Percentiles rank a stretch among this genome's conserved stretches.
Evolutionary conservation across 2,797 vertebrate genomes (phyloP).

Genomic region (Zenarchopterus dispar): DNA sequence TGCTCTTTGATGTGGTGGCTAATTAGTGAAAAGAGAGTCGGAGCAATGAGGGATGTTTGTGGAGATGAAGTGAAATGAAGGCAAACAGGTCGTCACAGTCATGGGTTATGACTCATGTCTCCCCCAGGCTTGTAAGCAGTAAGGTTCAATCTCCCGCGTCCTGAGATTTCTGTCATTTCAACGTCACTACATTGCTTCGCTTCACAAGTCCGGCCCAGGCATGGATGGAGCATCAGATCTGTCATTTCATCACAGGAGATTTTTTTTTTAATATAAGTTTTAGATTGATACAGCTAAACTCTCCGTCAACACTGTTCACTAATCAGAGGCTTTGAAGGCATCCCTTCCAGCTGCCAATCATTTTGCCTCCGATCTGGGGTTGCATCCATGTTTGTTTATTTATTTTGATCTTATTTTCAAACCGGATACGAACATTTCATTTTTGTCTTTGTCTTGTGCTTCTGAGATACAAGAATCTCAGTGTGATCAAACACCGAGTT

Average conservation of each 20-base stretch:
- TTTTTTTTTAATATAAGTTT: slow-evolving; percentile 12
- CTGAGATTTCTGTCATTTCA: slow-evolving; percentile 31
- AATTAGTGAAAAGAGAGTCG: background rate
- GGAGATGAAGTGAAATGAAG: slow-evolving; percentile 22
- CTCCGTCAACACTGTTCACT: slow-evolving; percentile 23
- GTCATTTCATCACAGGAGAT: slow-evolving; percentile 46
- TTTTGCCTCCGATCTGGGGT: background rate
- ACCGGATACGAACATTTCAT: background rate
- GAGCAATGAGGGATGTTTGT: slow-evolving; percentile 38
- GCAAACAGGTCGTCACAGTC: slow-evolving; percentile 49
- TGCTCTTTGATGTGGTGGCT: background rate
- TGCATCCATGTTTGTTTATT: slow-evolving; percentile 1
- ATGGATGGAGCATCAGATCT: slow-evolving; percentile 23
- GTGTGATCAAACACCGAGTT: background rate
- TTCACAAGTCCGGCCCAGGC: slow-evolving; percentile 22
- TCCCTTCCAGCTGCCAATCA: slow-evolving; percentile 23
- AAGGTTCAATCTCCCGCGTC: slow-evolving; percentile 42
- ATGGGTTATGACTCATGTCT: slow-evolving; percentile 60
- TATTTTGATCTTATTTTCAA: background rate
- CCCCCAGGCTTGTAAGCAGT: slow-evolving; percentile 57
- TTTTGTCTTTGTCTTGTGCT: background rate
- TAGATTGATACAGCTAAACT: slow-evolving; percentile 23
- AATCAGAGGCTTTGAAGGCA: slow-evolving; percentile 32
- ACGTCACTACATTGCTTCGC: slow-evolving; percentile 38
- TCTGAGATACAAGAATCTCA: background rate